Conservation (phyloP, 1,140 invertebrate species). For the Helicorthomorpha holstii region DNA sequence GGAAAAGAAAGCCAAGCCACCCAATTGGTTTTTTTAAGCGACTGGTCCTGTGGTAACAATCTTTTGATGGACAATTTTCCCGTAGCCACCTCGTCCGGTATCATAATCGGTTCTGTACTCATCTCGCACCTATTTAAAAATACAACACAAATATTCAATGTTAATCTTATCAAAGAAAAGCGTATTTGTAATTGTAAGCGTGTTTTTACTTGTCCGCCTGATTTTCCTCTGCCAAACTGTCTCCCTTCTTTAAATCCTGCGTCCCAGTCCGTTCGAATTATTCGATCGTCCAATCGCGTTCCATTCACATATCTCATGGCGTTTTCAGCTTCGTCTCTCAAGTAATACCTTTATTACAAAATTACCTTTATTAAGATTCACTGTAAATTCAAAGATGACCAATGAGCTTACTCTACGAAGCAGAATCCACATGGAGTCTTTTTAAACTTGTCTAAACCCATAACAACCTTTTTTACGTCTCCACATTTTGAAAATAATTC, state of each 20-base stretch:
- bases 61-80: constrained; percentile 80
- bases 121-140: constrained; percentile 86
- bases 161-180: too few species aligned
- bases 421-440: constrained; percentile 99
- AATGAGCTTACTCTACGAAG: constrained; percentile 73
- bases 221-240: constrained; percentile 95
- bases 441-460: constrained; percentile 95
- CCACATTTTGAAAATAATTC: constrained; percentile 93
- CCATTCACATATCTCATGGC: constrained; percentile 95
- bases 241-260: constrained; percentile 96
- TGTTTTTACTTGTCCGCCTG: constrained; percentile 76
- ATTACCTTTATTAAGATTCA: neutral
- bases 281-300: constrained; percentile 88
- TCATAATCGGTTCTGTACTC: constrained; percentile 97
- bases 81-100: constrained; percentile 87
- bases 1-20: too few species aligned
- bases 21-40: too few species aligned
- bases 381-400: neutral
- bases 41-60: neutral
- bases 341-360: constrained; percentile 46
- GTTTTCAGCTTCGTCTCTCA: constrained; percentile 69
- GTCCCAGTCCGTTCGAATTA: constrained; percentile 97
- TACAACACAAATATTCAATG: too few species aligned
- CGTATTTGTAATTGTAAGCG: neutral
- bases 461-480: constrained; percentile 87